Conservation (phyloP, 2,797 vertebrate species). For the Sternotherus odoratus region DNA sequence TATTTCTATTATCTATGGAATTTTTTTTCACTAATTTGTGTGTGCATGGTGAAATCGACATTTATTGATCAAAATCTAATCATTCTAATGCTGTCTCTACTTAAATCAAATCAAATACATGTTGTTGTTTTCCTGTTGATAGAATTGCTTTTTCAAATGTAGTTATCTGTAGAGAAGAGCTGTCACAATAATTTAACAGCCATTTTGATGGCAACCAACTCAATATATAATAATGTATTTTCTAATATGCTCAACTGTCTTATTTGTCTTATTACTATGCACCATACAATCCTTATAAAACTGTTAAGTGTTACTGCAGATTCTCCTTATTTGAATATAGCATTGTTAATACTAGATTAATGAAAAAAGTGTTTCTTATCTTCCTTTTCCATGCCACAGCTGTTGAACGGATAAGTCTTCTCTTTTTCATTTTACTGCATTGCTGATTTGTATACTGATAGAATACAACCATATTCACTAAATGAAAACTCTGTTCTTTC, state of each 20-base stretch:
- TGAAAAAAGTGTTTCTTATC: background rate
- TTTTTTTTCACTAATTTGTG: too few species aligned
- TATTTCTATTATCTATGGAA: too few species aligned
- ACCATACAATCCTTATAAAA: background rate
- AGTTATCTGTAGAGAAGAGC: background rate
- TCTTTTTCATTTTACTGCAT: background rate
- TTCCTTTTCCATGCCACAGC: background rate
- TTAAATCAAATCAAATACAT: too few species aligned
- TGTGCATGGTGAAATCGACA: too few species aligned
- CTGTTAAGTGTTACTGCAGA: background rate
- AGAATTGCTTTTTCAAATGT: too few species aligned
- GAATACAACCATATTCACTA: background rate
- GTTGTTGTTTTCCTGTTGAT: too few species aligned
- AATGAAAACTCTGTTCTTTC: too few species aligned
- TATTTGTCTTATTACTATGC: background rate
- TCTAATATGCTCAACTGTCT: background rate
- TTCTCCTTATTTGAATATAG: background rate
- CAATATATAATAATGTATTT: background rate
- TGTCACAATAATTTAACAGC: background rate
- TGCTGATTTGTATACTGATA: background rate
- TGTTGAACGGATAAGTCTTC: background rate
- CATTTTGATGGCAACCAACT: background rate
- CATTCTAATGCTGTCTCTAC: too few species aligned
- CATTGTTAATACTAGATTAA: constrained; percentile 9
- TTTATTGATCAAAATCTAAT: too few species aligned